A percentile compares a stretch with the other conserved stretches of the same genome.
Evolutionary conservation across 2,888 invertebrate genomes (phyloP).

Genomic region (Macaria notata): DNA sequence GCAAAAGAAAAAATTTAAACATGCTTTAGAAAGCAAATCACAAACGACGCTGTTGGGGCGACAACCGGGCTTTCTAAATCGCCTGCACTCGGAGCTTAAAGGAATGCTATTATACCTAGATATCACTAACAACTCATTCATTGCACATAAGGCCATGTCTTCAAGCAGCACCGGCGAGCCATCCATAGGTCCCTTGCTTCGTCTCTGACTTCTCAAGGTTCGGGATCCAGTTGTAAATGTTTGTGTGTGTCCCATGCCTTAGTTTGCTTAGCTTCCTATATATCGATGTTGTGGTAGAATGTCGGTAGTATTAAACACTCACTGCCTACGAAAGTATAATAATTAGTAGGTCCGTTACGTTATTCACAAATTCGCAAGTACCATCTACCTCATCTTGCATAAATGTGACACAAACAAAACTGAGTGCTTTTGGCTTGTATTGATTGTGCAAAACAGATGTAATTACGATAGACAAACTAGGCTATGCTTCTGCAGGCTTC

Average conservation of each 20-base stretch:
- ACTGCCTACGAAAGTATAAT: too few relatives aligned
- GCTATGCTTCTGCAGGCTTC: too few relatives aligned
- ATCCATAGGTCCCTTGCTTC: slow-evolving; percentile 69
- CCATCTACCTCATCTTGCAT: too few relatives aligned
- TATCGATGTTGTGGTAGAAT: slow-evolving; percentile 36
- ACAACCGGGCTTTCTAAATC: slow-evolving; percentile 76
- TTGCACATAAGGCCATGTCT: slow-evolving; percentile 67
- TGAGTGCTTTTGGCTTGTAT: too few relatives aligned
- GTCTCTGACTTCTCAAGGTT: slow-evolving; percentile 66
- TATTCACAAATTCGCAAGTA: too few relatives aligned
- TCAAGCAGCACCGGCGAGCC: slow-evolving; percentile 71
- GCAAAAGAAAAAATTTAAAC: slow-evolving; percentile 83
- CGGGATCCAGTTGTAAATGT: slow-evolving; percentile 52
- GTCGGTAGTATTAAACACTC: too few relatives aligned
- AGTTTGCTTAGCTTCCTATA: slow-evolving; percentile 51
- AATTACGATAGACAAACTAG: too few relatives aligned
- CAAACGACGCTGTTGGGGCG: slow-evolving; percentile 61
- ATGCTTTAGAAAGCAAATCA: slow-evolving; percentile 80
- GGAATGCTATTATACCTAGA: slow-evolving; percentile 68
- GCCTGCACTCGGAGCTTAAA: slow-evolving; percentile 78
- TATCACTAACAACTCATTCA: slow-evolving; percentile 61
- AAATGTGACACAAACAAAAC: too few relatives aligned
- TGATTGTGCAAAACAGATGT: too few relatives aligned
- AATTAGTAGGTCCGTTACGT: too few relatives aligned
- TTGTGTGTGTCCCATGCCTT: slow-evolving; percentile 48